A percentile compares a stretch with the other conserved stretches of the same genome.
These are phyloP conservation scores for Theristicus caerulescens DNA, from an alignment of 2,113 vertebrate genomes.

Conservation along the genomic window DNA sequence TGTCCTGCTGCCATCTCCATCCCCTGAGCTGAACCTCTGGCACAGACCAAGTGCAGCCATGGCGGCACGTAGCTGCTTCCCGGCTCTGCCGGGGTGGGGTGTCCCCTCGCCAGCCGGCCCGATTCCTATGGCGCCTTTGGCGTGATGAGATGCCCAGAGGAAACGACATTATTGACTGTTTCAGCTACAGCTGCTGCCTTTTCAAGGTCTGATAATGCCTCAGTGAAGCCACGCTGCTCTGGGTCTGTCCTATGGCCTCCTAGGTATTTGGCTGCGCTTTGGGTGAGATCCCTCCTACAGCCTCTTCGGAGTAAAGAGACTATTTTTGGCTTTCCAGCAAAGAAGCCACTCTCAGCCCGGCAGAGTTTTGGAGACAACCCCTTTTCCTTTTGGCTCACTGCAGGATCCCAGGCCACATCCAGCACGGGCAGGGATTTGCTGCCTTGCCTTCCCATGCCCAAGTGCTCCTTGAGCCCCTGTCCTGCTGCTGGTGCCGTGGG, in stretches of 20 bases:
- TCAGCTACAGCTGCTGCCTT: not conserved
- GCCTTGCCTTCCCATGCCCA: not conserved
- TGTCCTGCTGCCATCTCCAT: not conserved
- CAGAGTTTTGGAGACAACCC: not conserved
- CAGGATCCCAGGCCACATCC: not conserved
- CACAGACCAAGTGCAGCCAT: not conserved
- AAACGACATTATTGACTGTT: not conserved
- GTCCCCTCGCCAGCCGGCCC: not conserved
- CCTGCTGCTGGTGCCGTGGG: not conserved
- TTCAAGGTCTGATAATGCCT: not conserved
- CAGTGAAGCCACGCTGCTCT: rapidly evolving
- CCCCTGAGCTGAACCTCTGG: not conserved
- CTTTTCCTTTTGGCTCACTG: not conserved
- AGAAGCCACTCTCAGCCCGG: not conserved
- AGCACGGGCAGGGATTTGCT: not conserved
- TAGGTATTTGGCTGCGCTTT: not conserved
- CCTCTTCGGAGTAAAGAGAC: constrained; percentile 8
- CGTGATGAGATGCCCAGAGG: not conserved
- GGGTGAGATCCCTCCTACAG: not conserved
- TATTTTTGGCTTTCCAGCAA: constrained; percentile 57
- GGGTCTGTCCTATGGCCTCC: not conserved
- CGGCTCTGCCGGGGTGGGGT: not conserved
- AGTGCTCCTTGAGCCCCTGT: not conserved
- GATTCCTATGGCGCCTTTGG: not conserved
- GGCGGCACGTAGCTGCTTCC: not conserved